A percentile compares a stretch with the other conserved stretches of the same genome.
Conservation (phyloP, 2,113 vertebrate species). For the Drymodes brunneopygia region DNA sequence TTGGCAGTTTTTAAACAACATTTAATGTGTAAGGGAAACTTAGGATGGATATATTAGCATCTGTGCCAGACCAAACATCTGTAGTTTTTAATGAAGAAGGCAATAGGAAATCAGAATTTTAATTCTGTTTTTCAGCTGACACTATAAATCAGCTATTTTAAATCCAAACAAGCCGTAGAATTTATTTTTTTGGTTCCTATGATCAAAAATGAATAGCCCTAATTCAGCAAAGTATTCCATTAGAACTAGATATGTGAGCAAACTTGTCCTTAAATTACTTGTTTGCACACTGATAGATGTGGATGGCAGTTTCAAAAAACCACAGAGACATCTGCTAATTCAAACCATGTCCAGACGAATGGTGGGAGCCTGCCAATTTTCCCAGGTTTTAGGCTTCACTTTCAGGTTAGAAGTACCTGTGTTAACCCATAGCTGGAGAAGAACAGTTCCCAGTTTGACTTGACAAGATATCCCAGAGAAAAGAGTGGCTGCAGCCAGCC, state of each 20-base stretch:
- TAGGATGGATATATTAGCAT: background rate
- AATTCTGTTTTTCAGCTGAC: background rate
- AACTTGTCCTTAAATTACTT: background rate
- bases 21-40: constrained; percentile 4
- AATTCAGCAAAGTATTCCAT: background rate
- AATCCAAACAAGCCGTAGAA: background rate
- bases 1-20: constrained; percentile 16
- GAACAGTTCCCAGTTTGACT: background rate
- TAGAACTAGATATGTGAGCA: background rate
- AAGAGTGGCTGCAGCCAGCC: background rate
- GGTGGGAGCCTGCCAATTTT: background rate
- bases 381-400: background rate
- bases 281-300: background rate
- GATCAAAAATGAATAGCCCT: background rate
- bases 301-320: background rate
- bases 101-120: background rate
- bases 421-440: background rate
- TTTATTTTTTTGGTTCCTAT: background rate
- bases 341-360: background rate
- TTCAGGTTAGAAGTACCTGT: background rate
- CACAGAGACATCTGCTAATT: background rate
- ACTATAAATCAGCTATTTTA: background rate
- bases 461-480: background rate
- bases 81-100: constrained; percentile 8
- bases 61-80: constrained; percentile 53